These are phyloP conservation scores for Hypena proboscidalis DNA, from an alignment of 2,888 invertebrate genomes.

Conservation along the genomic window DNA sequence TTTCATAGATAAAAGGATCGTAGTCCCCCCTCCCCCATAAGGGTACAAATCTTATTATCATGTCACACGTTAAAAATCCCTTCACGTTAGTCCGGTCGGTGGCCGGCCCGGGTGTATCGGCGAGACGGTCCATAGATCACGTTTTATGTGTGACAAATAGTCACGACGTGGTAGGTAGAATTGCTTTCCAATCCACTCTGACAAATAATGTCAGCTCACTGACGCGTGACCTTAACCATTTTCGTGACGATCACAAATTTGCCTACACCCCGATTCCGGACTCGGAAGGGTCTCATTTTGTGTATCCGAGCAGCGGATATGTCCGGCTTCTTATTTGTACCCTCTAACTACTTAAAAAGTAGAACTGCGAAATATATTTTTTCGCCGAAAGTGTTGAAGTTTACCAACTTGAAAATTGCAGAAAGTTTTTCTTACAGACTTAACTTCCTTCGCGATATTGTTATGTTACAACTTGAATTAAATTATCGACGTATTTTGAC, in stretches of 20 bases:
- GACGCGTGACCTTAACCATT: conserved; percentile 75
- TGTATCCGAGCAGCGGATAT: conserved; percentile 61
- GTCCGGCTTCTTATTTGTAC: conserved; percentile 61
- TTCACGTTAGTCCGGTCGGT: conserved; percentile 45
- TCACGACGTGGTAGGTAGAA: conserved; percentile 79
- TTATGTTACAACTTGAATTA: conserved; percentile 47
- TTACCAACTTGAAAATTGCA: conserved; percentile 44
- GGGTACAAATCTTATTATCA: conserved; percentile 42
- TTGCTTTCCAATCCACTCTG: conserved; percentile 82
- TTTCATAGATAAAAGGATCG: conserved; percentile 6
- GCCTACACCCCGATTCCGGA: conserved; percentile 61
- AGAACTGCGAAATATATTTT: conserved; percentile 49
- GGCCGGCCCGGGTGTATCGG: conserved; percentile 56
- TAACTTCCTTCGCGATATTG: conserved; percentile 47
- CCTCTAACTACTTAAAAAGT: conserved; percentile 56
- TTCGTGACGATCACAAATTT: conserved; percentile 75
- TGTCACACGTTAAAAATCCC: conserved; percentile 48
- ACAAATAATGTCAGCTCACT: conserved; percentile 80
- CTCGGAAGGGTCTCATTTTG: conserved; percentile 57
- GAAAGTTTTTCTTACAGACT: conserved; percentile 46
- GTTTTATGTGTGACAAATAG: conserved; percentile 84
- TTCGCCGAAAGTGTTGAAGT: conserved; percentile 44
- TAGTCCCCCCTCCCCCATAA: no score
- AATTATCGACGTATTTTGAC: conserved; percentile 42
- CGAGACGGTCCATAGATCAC: conserved; percentile 72